Base-by-base conservation (phyloP, 2,797 vertebrate species). In the Acridotheres tristis region DNA sequence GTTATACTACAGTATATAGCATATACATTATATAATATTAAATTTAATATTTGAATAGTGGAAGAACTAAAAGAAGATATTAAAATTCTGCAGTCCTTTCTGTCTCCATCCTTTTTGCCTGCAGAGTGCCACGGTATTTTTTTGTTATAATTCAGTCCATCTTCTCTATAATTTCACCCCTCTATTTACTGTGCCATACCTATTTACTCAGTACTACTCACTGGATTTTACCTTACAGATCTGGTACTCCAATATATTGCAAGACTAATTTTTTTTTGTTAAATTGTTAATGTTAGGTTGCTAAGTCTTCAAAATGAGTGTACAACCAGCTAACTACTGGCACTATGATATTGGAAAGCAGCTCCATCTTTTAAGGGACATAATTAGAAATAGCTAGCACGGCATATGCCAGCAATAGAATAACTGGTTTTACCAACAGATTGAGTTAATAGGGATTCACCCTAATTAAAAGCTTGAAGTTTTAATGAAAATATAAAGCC, bases 391-490 rank as follows among this genome's bases (percentile, higher is more conserved):
- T 30, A 90, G 53, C 18, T 55, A 82, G 47, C 30, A 34, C 25
- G 90, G 62, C 50, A 75, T 50, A 45, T 63, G 68, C n/a, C 74
- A 40, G 47, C 59, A 59, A 34, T n/a, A 80, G 68, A 75, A 50
- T 26, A 73, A 79, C 11, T 6, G 1, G 7, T 22, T 77, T 88
- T 73, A 87, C 57, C 34, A 88, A 83, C 47, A 91, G 71, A 61
- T 80, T 79, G 81, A 72, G 34, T 85, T 91, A 79, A 78, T 40
- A 83, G 27, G 42, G 51, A 86, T 94, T 91, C 75, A 86, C 69
- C 45, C 72, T 91, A 88, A 94, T 76, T 94, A 89, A 93, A 90
- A 93, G 5, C 57, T 79, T 78, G 38, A 72, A 7, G 38, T 88
- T 93, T 76, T 79, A 80, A 88, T 61, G 75, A 75, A 90, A 85